Base-by-base conservation (phyloP, 2,113 vertebrate species). In the Synchiropus splendidus region DNA sequence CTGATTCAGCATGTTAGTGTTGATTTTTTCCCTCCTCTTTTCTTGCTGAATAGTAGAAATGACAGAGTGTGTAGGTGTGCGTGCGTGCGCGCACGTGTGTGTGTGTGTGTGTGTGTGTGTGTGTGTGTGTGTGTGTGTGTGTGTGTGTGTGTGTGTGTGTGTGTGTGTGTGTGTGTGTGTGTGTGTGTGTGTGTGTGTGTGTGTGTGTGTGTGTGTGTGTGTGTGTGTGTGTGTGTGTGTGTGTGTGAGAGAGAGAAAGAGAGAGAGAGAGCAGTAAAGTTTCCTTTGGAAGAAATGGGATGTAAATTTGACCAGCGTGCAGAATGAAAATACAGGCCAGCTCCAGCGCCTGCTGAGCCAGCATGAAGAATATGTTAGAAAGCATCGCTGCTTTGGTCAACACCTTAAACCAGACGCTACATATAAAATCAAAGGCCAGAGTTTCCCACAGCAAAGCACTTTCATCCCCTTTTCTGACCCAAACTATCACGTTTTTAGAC, bases 1-100 rank as follows among this genome's bases (percentile, higher is more conserved):
- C 62, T 10, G 35, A 65, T 61, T 78, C 73, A 77, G 78, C 71
- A 1, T 57, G 41, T 71, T 72, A 48, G 36, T 54, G 51, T 44
- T 18, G 33, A 44, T 42, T 72, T 67, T 62, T 65, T 58, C 39
- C 1, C 38, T 12, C 40, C 35, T 41, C 13, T 18, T 58, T 68
- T 74, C 78, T 75, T 71, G 75, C 78, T 78, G 78, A 78, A 69
- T 73, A 35, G 64, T 71, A 54, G 42, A 64, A 61, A 46, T 5
- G 36, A 37, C 36, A 27, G 42, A 40, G 49, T 61, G 44, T 18
- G 46, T 45, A 36, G 48, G 15, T 53, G 16, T 41, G 48, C 52
- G 63, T 46, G 39, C 37, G 50, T 36, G 37, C n/a, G n/a, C n/a
- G n/a, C n/a, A n/a, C n/a, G 49, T 61, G 44, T 18, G 46, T 45